A percentile compares a stretch with the other conserved stretches of the same genome.
Evolutionary conservation across 2,888 invertebrate species (phyloP).

Genomic region (Anthrax anthrax): DNA sequence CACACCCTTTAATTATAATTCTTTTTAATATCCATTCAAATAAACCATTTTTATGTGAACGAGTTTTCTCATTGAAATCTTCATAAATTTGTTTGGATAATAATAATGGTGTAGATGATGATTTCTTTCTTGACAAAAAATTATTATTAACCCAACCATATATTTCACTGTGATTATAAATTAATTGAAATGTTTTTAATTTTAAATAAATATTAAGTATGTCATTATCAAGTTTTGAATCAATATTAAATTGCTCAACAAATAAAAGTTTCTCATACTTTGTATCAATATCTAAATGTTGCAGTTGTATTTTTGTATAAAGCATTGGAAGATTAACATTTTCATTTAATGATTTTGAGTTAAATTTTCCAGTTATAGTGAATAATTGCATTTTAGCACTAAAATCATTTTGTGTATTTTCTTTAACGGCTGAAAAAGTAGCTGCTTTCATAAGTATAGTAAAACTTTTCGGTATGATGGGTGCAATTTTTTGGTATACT

Average conservation of each 20-base stretch:
- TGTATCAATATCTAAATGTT: constrained; percentile 46
- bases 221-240: constrained; percentile 49
- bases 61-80: constrained; percentile 8
- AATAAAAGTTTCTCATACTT: constrained; percentile 42
- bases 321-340: constrained; percentile 39
- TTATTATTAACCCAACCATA: constrained; percentile 42
- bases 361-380: constrained; percentile 45
- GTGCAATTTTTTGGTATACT: constrained; percentile 50
- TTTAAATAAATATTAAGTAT: constrained; percentile 51
- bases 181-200: constrained; percentile 52
- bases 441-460: constrained; percentile 59
- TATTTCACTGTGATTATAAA: constrained; percentile 50
- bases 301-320: constrained; percentile 47
- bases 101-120: constrained; percentile 8
- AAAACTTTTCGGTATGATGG: constrained; percentile 71
- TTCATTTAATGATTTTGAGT: constrained; percentile 34
- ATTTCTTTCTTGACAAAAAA: constrained; percentile 35
- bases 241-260: constrained; percentile 43
- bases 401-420: constrained; percentile 53
- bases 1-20: constrained; percentile 50
- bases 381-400: constrained; percentile 52
- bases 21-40: constrained; percentile 39
- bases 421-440: constrained; percentile 51
- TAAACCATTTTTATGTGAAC: constrained; percentile 12
- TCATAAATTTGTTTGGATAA: constrained; percentile 15